Conservation (phyloP, 2,113 vertebrate species). For the Rhinichthys klamathensis region DNA sequence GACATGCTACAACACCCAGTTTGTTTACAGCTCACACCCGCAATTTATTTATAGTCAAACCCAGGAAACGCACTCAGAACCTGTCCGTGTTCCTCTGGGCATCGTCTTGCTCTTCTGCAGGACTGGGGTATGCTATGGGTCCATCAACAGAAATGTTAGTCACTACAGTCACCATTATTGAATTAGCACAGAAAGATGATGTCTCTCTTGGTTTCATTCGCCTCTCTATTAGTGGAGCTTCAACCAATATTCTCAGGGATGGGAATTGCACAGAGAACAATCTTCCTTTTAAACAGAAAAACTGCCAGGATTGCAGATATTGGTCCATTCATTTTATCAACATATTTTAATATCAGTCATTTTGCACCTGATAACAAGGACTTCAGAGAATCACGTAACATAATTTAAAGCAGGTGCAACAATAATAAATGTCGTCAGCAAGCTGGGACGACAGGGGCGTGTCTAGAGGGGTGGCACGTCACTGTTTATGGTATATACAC, state of each 20-base stretch:
- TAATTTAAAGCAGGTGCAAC: neutral
- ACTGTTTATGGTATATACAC: no score
- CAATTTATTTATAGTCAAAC: slow-evolving; percentile 19
- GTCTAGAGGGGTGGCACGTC: no score
- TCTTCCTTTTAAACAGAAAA: neutral
- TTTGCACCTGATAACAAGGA: no score
- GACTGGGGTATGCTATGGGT: neutral
- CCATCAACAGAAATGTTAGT: neutral
- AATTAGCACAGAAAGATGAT: neutral
- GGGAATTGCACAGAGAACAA: neutral
- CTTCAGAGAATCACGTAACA: neutral
- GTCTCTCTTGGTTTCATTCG: neutral
- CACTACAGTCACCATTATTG: neutral
- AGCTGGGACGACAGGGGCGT: neutral
- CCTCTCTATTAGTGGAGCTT: slow-evolving; percentile 3
- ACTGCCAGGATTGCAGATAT: neutral
- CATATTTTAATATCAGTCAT: neutral
- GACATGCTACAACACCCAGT: slow-evolving; percentile 42
- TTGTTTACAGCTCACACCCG: slow-evolving; percentile 13
- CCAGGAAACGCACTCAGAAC: slow-evolving; percentile 23
- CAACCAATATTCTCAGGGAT: neutral
- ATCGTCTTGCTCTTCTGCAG: neutral
- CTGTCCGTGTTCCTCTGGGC: neutral
- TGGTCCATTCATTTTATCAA: neutral
- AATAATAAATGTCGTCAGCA: neutral